Base-by-base conservation (phyloP, 2,113 vertebrate genomes). In the Paramisgurnus dabryanus region DNA sequence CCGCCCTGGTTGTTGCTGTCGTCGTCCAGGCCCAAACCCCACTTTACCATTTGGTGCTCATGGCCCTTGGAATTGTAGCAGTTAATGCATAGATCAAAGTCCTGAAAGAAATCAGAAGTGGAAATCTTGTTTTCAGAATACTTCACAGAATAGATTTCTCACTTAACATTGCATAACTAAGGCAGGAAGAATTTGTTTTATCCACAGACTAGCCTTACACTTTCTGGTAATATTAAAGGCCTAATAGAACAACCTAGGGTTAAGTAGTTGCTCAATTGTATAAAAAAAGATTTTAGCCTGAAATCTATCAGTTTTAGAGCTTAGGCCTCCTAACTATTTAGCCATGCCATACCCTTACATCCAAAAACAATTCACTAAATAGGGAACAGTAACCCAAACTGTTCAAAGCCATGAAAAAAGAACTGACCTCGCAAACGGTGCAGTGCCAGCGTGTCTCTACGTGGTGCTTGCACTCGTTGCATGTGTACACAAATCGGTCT, bases 31-130 rank as follows among this genome's bases (percentile, higher is more conserved):
- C 97, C 97, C 84, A 99, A 92, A 18, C 97, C 97, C 97, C 97
- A 99, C 88, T 99, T 99, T 7, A 98, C 96, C 97, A 99, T 98
- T 89, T 95, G 96, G 90, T 99, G 97, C 87, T 96, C 95, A 15
- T 99, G 97, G 90, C 94, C 96, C 93, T 97, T 98, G 58, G 90
- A 90, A 90, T 96, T 97, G 91, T 98, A 98, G 94, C 97, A 99
- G 91, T 93, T 98, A 86, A 98, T 98, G 90, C 97, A 99, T 65
- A 99, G 95, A 90, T 99, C 97, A 1, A 98, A 98, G 89, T 99
- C 97, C 97, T 99, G 88, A 45, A 22, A 63, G 61, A 72, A 79
- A 72, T 13, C 39, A 82, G 43, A 74, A 34, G 2, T 4, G 69
- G 3, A 60, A 66, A 39, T 76, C 0, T 13, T 61, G 9, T 17